Evolutionary conservation across 2,797 vertebrate species (phyloP), one percentile per base, ranked within the genome.

Genomic region (Falco berigora): DNA sequence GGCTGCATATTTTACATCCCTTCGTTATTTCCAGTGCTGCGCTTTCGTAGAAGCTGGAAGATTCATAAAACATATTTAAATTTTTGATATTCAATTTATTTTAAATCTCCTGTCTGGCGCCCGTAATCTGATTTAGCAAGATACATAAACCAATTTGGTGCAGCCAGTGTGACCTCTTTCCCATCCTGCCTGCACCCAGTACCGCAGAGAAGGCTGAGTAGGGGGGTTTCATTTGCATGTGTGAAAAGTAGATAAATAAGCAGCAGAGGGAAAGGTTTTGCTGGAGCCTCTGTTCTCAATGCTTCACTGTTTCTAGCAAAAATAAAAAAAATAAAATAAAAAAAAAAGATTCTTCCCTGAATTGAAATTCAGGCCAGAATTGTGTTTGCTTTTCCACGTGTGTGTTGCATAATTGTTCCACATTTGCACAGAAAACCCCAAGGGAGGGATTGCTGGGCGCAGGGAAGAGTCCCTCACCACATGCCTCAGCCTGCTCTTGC

Each of bases 51-150:
- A 90, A 97, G 74, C 62, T 4, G 36, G 93, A 88, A 90, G 90
- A 93, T n/a, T 92, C 94, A 88, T 88, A 90, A 96, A 92, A 82
- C 2, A 1, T 9, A 74, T 76, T 84, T 89, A 82, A 93, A 96
- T 95, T 96, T 93, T 97, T 97, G 90, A 96, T 96, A 94, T 90
- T 80, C 73, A 69, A n/a, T 97, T 94, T 94, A 91, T 92, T 95
- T 90, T 63, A 76, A 75, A 55, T 84, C 68, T 93, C 66, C 66
- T 40, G 21, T 52, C 66, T 66, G 67, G 40, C 6, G 12, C 32
- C 72, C 36, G 36, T 27, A 91, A 91, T 86, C 63, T 74, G 71
- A 94, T 86, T 93, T 62, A 40, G 15, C 47, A 59, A 86, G 58
- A 64, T 24, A 36, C 22, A 58, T 47, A 90, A 74, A 66, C 59